These are phyloP conservation scores for Phalloptychus januarius DNA, from an alignment of 2,797 vertebrate species.

Conservation along the genomic window DNA sequence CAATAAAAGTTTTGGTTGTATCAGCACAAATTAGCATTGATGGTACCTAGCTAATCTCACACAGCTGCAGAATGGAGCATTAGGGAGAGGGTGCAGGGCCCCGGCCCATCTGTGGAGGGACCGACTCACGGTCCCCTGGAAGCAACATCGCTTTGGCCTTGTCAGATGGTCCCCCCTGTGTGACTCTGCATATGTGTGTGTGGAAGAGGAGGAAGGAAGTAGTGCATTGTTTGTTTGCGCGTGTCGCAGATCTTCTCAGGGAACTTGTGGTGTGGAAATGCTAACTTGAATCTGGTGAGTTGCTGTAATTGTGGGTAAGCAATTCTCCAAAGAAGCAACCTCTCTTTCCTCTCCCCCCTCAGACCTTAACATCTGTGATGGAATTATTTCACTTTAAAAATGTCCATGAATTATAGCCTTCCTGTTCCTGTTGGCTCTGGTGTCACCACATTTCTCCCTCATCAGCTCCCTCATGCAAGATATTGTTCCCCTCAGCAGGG, in stretches of 20 bases:
- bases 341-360: constrained; percentile 27
- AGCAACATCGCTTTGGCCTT: constrained; percentile 78
- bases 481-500: constrained; percentile 50
- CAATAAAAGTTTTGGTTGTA: constrained; percentile 82
- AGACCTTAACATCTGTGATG: constrained; percentile 71
- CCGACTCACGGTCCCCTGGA: constrained; percentile 73
- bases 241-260: constrained; percentile 63
- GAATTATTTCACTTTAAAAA: constrained; percentile 60
- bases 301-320: constrained; percentile 58
- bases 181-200: constrained; percentile 28
- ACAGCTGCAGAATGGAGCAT: constrained; percentile 81
- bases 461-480: constrained; percentile 26
- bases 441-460: constrained; percentile 38
- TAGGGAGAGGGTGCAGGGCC: constrained; percentile 77
- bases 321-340: constrained; percentile 60
- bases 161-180: constrained; percentile 76
- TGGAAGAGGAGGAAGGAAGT: constrained; percentile 2
- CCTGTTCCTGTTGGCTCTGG: constrained; percentile 21
- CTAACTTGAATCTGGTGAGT: constrained; percentile 49
- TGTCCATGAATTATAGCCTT: constrained; percentile 58
- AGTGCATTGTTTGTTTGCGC: constrained; percentile 47
- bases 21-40: constrained; percentile 86
- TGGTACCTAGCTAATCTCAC: constrained; percentile 83
- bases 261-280: constrained; percentile 56
- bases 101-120: constrained; percentile 80